These are phyloP conservation scores for Platichthys flesus DNA, from an alignment of 2,113 vertebrate species.

Conservation along the genomic window DNA sequence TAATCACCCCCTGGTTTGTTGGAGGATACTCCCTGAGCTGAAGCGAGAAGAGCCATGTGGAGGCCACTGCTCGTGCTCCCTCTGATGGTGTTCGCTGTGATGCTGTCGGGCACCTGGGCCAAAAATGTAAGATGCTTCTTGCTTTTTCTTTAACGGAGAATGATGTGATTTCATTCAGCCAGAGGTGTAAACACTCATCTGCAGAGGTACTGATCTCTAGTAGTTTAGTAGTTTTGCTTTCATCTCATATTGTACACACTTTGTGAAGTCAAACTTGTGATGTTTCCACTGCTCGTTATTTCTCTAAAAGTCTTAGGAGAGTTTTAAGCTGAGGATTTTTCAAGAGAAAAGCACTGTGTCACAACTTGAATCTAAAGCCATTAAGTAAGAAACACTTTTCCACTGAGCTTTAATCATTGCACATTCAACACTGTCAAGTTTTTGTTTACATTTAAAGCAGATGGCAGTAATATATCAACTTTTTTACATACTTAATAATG, in stretches of 20 bases:
- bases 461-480: too few species aligned
- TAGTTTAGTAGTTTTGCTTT: neutral
- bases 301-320: too few species aligned
- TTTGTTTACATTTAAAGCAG: too few species aligned
- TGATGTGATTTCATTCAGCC: neutral
- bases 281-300: neutral
- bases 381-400: too few species aligned
- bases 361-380: neutral
- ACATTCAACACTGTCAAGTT: too few species aligned
- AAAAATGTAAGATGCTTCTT: conserved; percentile 59
- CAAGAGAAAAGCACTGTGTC: too few species aligned
- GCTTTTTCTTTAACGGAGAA: neutral
- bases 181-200: neutral
- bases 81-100: conserved; percentile 50
- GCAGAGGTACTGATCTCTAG: neutral
- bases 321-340: too few species aligned
- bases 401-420: too few species aligned
- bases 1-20: neutral
- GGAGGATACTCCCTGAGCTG: neutral
- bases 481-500: too few species aligned
- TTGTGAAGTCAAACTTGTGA: neutral
- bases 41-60: conserved; percentile 45
- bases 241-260: neutral
- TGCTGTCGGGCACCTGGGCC: conserved; percentile 42
- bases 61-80: neutral